A percentile compares a stretch with the other conserved stretches of the same genome.
These are phyloP conservation scores for Chaetorhynchus papuensis DNA, from an alignment of 2,113 vertebrate species.

Conservation along the genomic window DNA sequence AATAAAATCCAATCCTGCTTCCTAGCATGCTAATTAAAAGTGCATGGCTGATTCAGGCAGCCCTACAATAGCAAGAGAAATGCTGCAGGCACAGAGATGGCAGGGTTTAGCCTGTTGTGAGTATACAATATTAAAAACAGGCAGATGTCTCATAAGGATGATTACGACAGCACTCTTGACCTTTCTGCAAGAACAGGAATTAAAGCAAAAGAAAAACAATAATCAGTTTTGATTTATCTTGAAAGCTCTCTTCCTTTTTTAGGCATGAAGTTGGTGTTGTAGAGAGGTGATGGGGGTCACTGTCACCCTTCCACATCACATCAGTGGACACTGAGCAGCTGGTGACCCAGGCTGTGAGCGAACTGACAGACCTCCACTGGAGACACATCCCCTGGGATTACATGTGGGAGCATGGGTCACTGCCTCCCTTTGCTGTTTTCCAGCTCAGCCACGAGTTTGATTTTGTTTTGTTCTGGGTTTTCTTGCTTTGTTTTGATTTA, in stretches of 20 bases:
- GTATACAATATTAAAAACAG: neutral
- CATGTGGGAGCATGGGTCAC: neutral
- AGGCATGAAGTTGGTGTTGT: neutral
- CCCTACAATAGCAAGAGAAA: neutral
- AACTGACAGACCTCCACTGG: neutral
- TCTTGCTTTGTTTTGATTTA: neutral
- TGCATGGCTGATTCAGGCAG: neutral
- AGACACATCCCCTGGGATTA: neutral
- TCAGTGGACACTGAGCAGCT: neutral
- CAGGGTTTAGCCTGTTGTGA: neutral
- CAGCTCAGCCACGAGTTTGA: neutral
- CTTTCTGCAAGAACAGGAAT: conserved; percentile 29
- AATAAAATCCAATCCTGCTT: neutral
- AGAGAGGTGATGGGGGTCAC: neutral
- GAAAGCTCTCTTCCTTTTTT: neutral
- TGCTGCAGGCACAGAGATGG: conserved; percentile 1
- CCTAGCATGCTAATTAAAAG: conserved; percentile 22
- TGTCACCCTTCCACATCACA: neutral
- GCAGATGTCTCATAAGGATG: conserved; percentile 25
- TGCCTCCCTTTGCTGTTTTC: neutral
- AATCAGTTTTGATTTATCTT: conserved; percentile 3
- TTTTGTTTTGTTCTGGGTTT: neutral
- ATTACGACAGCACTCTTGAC: neutral
- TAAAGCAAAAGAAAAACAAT: conserved; percentile 10
- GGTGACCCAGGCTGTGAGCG: neutral